Evolutionary conservation across 2,113 vertebrate species (phyloP), one percentile per base, ranked within the genome.

Genomic region (Oncorhynchus keta): DNA sequence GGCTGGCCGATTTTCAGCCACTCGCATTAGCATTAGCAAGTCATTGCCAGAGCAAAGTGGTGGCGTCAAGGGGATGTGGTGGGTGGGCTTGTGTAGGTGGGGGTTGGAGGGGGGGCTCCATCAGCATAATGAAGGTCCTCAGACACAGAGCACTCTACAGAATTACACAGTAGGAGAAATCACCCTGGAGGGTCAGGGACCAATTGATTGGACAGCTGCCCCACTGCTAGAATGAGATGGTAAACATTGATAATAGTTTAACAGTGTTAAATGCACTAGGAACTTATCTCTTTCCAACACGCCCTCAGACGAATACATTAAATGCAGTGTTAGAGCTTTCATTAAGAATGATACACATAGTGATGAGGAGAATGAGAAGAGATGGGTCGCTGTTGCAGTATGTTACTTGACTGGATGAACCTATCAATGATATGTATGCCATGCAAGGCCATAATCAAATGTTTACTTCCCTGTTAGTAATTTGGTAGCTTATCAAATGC

Each of bases 61-160:
- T 51, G 12, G 48, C 48, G 49, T 51, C 49, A 61, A 61, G 20
- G n/a, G 57, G 57, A n/a, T 6, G 20, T n/a, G 57, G 57, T 22
- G 57, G 57, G 16, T 22, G 57, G 57, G 57, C 1, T 61, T n/a
- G 57, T 20, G 49, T 51, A 4, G 49, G 49, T 61, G 16, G 57
- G 20, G 57, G 16, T 18, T 8, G 26, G 57, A 18, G 30, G 30
- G 49, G 13, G 13, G 49, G 3, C 13, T 51, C 49, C 49, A 70
- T 70, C 69, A 70, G 45, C 26, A 8, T 70, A 70, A 70, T 70
- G 39, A 70, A 70, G 39, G 49, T 14, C 68, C 35, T 70, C 49
- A 70, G 49, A 70, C 69, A 70, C 45, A 22, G 69, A 51, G 69
- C 69, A 70, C 69, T 70, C 45, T 70, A 35, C 69, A 70, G 49